These are phyloP conservation scores for Dipodomys stephensi DNA, from an alignment of 2,113 vertebrate genomes.

Conservation along the genomic window DNA sequence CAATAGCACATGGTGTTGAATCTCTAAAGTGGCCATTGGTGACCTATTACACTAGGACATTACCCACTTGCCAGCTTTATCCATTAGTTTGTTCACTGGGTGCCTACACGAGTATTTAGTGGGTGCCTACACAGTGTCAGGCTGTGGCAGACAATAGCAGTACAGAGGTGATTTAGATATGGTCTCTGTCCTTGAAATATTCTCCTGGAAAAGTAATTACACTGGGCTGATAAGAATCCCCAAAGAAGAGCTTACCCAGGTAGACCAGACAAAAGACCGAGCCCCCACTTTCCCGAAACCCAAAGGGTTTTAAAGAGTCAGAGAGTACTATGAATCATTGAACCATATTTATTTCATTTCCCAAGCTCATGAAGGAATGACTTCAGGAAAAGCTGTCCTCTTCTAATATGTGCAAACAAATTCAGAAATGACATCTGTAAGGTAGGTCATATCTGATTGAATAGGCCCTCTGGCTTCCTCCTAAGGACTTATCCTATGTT, in stretches of 20 bases:
- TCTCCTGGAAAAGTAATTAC: constrained; percentile 27
- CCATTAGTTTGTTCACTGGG: constrained; percentile 37
- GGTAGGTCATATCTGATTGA: constrained; percentile 68
- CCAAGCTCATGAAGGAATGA: constrained; percentile 31
- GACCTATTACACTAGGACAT: constrained; percentile 44
- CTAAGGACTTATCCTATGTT: constrained; percentile 6
- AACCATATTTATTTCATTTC: constrained; percentile 54
- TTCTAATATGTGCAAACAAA: constrained; percentile 72
- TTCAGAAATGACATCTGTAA: constrained; percentile 71
- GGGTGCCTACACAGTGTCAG: background rate
- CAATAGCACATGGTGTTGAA: constrained; percentile 45
- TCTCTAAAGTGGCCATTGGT: constrained; percentile 62
- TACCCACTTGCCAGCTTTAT: constrained; percentile 15
- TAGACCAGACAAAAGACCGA: background rate
- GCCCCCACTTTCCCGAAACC: background rate
- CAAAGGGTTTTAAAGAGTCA: constrained; percentile 12
- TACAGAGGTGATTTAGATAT: background rate
- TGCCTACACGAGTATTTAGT: constrained; percentile 7
- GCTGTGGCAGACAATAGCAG: background rate
- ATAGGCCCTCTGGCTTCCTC: constrained; percentile 32
- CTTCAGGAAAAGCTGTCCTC: constrained; percentile 34
- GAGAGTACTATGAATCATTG: background rate
- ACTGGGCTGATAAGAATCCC: background rate
- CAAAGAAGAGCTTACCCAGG: background rate
- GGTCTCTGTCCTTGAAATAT: constrained; percentile 33